Base-by-base conservation (phyloP, 2,797 vertebrate genomes). In the Lithobates sylvaticus region DNA sequence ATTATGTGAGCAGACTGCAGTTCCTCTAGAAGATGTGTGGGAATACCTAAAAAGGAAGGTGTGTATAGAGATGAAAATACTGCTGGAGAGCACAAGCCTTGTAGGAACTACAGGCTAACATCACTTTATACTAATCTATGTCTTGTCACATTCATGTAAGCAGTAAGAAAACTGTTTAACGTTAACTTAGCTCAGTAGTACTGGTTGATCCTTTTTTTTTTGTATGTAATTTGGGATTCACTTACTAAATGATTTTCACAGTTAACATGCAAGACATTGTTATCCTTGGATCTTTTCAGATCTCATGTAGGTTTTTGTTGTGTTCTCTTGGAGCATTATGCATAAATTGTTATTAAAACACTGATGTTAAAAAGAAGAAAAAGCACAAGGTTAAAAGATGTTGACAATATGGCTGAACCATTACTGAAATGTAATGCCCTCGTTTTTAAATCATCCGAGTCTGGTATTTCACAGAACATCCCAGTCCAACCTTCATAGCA, bases 401-500 rank as follows among this genome's bases (percentile, higher is more conserved):
- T 4, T 10, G 87, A 88, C 23, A 84, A 42, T 69, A 88, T 86
- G 65, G 84, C 85, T 72, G 90, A 89, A 69, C 84, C 89, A 12
- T 86, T 91, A 50, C 86, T 67, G 36, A 75, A 34, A 34, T 36
- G 10, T 0, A 18, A 85, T 86, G 76, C 34, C 88, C 88, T 90
- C 44, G 0, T 27, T 18, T 89, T 68, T 65, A 78, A 26, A 0
- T 87, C 18, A 18, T 16, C 87, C 58, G 68, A 73, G 84, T 94
- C 92, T n/a, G 96, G 96, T 71, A 95, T 83, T 89, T 96, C 95
- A 61, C 97, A 98, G 91, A 94, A 96, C 61, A 96, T 89, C 3
- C 97, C 97, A 0, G 92, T 93, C 97, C 97, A 98, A 47, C 96
- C 95, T 44, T 94, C 93, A 88, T 96, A 98, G 90, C 97, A 99